Percentiles rank a stretch among this genome's conserved stretches.
These are phyloP conservation scores for Heliconius hermathena DNA, from an alignment of 1,140 invertebrate genomes.

Conservation along the genomic window DNA sequence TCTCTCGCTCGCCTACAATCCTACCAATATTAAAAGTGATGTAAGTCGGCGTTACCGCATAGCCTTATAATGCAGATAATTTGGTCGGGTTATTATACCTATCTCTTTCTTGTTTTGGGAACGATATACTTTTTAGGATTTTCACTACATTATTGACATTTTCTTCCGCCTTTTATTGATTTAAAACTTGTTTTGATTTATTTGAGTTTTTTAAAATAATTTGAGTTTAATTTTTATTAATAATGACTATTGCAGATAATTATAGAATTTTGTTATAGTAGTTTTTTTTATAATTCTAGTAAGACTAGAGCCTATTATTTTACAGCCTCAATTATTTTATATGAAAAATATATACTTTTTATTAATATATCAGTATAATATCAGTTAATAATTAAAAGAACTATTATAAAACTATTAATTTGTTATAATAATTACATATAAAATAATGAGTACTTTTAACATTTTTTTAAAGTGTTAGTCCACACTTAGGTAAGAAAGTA, in stretches of 20 bases:
- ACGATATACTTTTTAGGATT: slow-evolving; percentile 31
- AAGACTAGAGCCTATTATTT: not conserved
- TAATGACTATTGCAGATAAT: not conserved
- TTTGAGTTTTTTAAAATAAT: not conserved
- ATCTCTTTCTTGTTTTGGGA: slow-evolving; percentile 43
- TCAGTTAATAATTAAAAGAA: too few relatives aligned
- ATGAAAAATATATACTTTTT: too few relatives aligned
- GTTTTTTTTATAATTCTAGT: not conserved
- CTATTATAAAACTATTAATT: too few relatives aligned
- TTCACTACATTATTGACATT: slow-evolving; percentile 33
- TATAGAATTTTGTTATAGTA: not conserved
- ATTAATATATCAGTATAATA: too few relatives aligned
- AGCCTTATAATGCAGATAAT: slow-evolving; percentile 54
- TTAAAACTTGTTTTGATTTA: not conserved
- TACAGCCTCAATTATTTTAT: not conserved
- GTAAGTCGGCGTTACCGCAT: slow-evolving; percentile 59
- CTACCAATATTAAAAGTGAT: slow-evolving; percentile 62
- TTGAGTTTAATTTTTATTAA: not conserved
- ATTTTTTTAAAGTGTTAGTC: too few relatives aligned
- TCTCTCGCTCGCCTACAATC: slow-evolving; percentile 66
- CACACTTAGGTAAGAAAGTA: too few relatives aligned
- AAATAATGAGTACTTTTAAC: too few relatives aligned
- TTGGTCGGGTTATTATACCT: slow-evolving; percentile 56
- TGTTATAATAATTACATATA: too few relatives aligned
- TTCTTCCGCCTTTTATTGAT: slow-evolving; percentile 13